A percentile compares a stretch with the other conserved stretches of the same genome.
These are phyloP conservation scores for Chloromyia formosa DNA, from an alignment of 2,888 invertebrate genomes.

Conservation along the genomic window DNA sequence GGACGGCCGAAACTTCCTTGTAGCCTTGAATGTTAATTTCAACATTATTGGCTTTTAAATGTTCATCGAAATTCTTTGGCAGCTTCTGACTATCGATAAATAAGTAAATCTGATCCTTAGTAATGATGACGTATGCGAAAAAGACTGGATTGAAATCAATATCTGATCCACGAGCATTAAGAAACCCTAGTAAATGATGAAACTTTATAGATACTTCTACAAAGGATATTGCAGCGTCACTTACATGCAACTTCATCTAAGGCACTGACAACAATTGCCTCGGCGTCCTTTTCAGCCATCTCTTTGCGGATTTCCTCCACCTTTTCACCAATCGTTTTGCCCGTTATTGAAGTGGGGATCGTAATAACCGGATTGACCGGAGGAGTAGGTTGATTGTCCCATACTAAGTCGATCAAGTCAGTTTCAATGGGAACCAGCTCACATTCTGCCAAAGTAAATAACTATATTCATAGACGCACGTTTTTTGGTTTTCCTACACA, in stretches of 20 bases:
- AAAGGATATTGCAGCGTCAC: conserved; percentile 54
- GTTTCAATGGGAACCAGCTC: conserved; percentile 70
- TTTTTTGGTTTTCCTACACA: not conserved
- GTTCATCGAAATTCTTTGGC: conserved; percentile 66
- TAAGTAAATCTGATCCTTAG: conserved; percentile 68
- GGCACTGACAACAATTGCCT: conserved; percentile 77
- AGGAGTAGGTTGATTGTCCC: conserved; percentile 69
- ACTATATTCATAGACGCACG: not conserved
- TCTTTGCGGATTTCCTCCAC: conserved; percentile 70
- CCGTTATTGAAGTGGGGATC: conserved; percentile 67
- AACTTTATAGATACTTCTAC: not conserved
- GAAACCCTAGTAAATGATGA: conserved; percentile 69
- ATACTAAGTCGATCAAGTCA: conserved; percentile 82
- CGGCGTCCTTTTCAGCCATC: conserved; percentile 72
- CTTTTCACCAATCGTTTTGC: conserved; percentile 73
- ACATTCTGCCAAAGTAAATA: conserved; percentile 64
- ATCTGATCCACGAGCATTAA: conserved; percentile 92
- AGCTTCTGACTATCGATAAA: conserved; percentile 72
- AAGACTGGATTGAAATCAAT: conserved; percentile 93
- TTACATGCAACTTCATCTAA: conserved; percentile 90
- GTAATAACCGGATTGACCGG: conserved; percentile 67
- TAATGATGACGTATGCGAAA: conserved; percentile 77
- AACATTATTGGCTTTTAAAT: conserved; percentile 68
- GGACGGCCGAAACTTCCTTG: conserved; percentile 65
- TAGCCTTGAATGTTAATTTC: conserved; percentile 67